Evolutionary conservation across 1,140 invertebrate genomes (phyloP).

Genomic region (Lepidostoma basale): DNA sequence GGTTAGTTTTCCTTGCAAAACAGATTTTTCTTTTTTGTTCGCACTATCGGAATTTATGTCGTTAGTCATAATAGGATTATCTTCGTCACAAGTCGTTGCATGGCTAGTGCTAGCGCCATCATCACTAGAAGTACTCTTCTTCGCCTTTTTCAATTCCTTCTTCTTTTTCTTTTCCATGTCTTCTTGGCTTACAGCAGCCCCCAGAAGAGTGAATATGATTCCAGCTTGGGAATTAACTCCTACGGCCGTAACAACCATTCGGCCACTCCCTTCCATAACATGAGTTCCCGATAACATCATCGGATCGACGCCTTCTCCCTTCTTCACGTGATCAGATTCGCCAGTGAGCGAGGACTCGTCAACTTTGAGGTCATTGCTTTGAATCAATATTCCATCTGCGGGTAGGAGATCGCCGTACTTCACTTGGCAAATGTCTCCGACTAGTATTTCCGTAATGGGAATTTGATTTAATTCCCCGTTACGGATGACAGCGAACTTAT

Average conservation of each 20-base stretch:
- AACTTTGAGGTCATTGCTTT: conserved; percentile 75
- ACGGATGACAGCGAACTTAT: conserved; percentile 71
- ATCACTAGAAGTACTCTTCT: conserved; percentile 43
- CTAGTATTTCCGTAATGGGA: conserved; percentile 67
- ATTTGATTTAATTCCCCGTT: conserved; percentile 65
- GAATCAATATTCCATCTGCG: conserved; percentile 73
- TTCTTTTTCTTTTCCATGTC: conserved; percentile 51
- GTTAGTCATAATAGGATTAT: conserved; percentile 28
- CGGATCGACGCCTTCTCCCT: conserved; percentile 65
- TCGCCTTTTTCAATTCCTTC: conserved; percentile 50
- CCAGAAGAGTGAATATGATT: conserved; percentile 78
- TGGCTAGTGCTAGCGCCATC: conserved; percentile 36
- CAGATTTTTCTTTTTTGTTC: conserved; percentile 66
- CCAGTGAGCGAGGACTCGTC: conserved; percentile 77
- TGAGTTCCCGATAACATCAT: conserved; percentile 67
- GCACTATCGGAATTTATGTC: conserved; percentile 34
- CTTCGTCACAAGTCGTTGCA: conserved; percentile 39
- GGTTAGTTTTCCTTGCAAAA: conserved; percentile 87
- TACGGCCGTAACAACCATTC: conserved; percentile 83
- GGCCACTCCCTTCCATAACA: conserved; percentile 80
- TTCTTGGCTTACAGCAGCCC: conserved; percentile 50
- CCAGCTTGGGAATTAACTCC: conserved; percentile 83
- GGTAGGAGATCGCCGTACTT: conserved; percentile 72
- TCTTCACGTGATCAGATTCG: conserved; percentile 77
- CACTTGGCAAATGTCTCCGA: conserved; percentile 73